Evolutionary conservation across 1,140 invertebrate species (phyloP).

Genomic region (Andricus grossulariae): DNA sequence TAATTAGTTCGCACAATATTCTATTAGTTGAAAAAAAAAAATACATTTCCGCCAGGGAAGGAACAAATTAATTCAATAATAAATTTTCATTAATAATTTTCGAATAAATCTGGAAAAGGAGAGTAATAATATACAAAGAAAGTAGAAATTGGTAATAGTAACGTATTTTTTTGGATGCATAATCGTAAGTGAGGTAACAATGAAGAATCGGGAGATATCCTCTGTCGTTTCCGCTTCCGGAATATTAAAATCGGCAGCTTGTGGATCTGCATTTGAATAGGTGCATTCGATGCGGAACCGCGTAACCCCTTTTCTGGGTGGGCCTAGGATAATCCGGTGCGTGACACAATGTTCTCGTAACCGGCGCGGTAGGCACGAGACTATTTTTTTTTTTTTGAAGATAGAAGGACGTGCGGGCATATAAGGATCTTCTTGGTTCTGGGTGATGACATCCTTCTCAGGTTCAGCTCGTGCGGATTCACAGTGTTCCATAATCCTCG

Average conservation of each 20-base stretch:
- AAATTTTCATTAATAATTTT: too few species aligned
- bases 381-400: background rate
- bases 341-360: conserved; percentile 68
- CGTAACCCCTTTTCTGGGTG: conserved; percentile 46
- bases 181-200: background rate
- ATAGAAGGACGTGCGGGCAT: conserved; percentile 32
- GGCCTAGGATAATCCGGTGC: conserved; percentile 58
- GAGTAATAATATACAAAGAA: too few species aligned
- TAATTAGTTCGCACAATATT: too few species aligned
- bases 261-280: conserved; percentile 33
- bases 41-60: too few species aligned
- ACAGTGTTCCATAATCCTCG: conserved; percentile 58
- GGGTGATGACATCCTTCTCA: conserved; percentile 33
- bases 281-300: conserved; percentile 44
- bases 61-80: too few species aligned
- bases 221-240: conserved; percentile 19
- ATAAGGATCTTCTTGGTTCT: background rate
- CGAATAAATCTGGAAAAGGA: too few species aligned
- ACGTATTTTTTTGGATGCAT: too few species aligned
- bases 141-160: too few species aligned
- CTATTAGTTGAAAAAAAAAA: too few species aligned
- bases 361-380: conserved; percentile 42
- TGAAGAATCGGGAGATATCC: background rate
- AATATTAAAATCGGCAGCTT: conserved; percentile 19
- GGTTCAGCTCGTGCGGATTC: conserved; percentile 52